Evolutionary conservation across 1,140 invertebrate species (phyloP).

Genomic region (Planococcus citri): DNA sequence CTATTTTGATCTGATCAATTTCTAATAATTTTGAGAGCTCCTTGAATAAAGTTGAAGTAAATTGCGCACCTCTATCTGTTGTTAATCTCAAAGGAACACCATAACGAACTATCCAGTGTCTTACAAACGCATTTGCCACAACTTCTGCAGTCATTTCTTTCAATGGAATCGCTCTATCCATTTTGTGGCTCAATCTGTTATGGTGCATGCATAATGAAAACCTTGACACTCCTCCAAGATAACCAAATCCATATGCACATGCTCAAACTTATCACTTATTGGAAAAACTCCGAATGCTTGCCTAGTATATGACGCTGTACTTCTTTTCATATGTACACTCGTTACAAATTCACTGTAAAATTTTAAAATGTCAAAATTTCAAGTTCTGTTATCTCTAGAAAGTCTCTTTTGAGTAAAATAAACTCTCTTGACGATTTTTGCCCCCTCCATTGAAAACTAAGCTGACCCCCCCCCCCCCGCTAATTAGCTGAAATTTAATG

Average conservation of each 20-base stretch:
- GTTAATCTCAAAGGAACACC: neutral
- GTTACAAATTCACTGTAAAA: too few species aligned
- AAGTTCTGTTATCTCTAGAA: too few species aligned
- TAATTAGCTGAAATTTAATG: too few species aligned
- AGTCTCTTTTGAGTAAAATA: too few species aligned
- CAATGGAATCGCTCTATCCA: neutral
- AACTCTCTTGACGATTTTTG: too few species aligned
- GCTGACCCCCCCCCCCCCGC: too few species aligned
- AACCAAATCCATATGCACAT: neutral
- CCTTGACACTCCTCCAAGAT: neutral
- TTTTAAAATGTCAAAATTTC: too few species aligned
- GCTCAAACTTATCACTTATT: neutral
- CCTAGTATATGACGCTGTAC: too few species aligned
- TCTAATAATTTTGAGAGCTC: too few species aligned
- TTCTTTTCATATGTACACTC: too few species aligned
- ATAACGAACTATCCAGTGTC: neutral
- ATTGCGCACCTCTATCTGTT: slow-evolving; percentile 20
- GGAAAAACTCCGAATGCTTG: neutral
- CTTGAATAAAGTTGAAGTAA: too few species aligned
- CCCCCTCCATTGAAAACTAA: too few species aligned
- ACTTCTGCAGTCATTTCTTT: neutral
- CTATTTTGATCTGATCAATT: neutral
- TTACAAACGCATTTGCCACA: neutral
- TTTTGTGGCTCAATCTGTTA: neutral
- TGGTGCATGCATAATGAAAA: neutral